A percentile compares a stretch with the other conserved stretches of the same genome.
These are phyloP conservation scores for Apostichopus californicus DNA, from an alignment of 35 echinoderm and acorn worm species.

Conservation along the genomic window DNA sequence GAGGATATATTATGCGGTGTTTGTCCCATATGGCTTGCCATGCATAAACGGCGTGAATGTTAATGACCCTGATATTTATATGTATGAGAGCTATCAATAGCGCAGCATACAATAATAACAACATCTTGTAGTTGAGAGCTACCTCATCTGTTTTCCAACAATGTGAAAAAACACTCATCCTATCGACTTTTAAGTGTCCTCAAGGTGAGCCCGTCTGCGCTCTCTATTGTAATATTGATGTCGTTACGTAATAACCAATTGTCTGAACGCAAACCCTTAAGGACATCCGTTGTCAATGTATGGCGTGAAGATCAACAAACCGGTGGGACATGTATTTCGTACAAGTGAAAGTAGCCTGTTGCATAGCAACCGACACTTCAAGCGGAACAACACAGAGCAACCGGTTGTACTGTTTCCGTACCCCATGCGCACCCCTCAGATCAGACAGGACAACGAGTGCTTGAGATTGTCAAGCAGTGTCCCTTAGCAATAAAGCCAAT, in stretches of 20 bases:
- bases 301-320: constrained; percentile 19
- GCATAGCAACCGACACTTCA: background rate
- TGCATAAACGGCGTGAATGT: too few species aligned
- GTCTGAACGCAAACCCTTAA: background rate
- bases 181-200: background rate
- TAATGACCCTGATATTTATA: too few species aligned
- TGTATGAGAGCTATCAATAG: too few species aligned
- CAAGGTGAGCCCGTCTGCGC: background rate
- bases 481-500: too few species aligned
- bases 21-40: too few species aligned
- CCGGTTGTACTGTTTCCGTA: background rate
- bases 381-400: constrained; percentile 13
- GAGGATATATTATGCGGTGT: too few species aligned
- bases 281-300: constrained; percentile 31
- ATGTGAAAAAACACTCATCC: background rate
- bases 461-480: too few species aligned
- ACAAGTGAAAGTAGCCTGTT: constrained; percentile 20
- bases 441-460: background rate
- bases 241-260: constrained; percentile 17
- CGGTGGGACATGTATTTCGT: too few species aligned
- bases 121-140: too few species aligned
- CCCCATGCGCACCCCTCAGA: background rate
- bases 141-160: background rate
- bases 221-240: background rate
- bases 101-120: too few species aligned